Evolutionary conservation across 92 coral and sea anemone genomes (phyloP).

Genomic region (Virgularia gustaviana): DNA sequence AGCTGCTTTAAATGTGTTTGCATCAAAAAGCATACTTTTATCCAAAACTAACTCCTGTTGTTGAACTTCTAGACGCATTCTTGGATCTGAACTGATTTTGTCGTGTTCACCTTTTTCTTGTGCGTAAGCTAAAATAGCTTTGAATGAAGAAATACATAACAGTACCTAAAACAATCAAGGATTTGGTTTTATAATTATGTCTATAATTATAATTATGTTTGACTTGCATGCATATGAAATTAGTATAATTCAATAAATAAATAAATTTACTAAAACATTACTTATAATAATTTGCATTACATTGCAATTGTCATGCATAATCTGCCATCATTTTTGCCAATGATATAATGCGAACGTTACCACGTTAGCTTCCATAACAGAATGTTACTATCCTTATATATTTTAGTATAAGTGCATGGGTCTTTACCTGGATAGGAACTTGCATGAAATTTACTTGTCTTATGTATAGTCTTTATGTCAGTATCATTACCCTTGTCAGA

Average conservation of each 20-base stretch:
- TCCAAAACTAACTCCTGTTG: slow-evolving; percentile 57
- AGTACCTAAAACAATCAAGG: not conserved
- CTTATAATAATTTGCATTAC: no score
- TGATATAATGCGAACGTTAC: no score
- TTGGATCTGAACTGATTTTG: slow-evolving; percentile 69
- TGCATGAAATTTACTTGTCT: not conserved
- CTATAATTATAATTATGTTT: not conserved
- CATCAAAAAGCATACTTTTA: slow-evolving; percentile 76
- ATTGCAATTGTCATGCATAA: no score
- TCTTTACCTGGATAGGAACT: not conserved
- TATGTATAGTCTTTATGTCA: no score
- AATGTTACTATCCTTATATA: no score
- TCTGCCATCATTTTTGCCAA: no score
- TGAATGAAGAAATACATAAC: slow-evolving; percentile 44
- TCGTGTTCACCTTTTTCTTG: slow-evolving; percentile 73
- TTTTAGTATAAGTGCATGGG: not conserved
- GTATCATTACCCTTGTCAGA: no score
- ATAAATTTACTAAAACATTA: not conserved
- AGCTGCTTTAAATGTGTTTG: slow-evolving; percentile 64
- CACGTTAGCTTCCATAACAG: not conserved
- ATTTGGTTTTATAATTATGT: not conserved
- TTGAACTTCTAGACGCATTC: slow-evolving; percentile 62
- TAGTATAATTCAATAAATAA: not conserved
- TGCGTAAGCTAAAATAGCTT: slow-evolving; percentile 61
- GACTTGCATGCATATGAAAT: not conserved